A percentile compares a stretch with the other conserved stretches of the same genome.
These are phyloP conservation scores for Empidonax alnorum DNA, from an alignment of 2,113 vertebrate genomes.

Conservation along the genomic window DNA sequence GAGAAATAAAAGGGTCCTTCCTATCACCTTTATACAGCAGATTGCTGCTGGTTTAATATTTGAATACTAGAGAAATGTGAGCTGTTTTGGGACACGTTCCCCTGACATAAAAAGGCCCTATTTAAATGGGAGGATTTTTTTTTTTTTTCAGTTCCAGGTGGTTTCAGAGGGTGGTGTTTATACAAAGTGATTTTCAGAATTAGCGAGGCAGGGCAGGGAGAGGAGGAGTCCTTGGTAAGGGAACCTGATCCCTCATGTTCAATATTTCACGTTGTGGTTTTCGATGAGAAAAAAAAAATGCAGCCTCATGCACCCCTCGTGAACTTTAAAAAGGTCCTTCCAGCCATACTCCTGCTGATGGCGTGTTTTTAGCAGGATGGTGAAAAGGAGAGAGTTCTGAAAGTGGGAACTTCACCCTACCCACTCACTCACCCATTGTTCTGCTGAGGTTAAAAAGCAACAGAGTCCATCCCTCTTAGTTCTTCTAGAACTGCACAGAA, in stretches of 20 bases:
- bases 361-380: background rate
- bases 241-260: background rate
- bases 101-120: background rate
- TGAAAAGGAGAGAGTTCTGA: background rate
- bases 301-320: background rate
- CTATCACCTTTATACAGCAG: fast-evolving
- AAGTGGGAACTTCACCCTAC: background rate
- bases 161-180: background rate
- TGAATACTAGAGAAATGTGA: background rate
- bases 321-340: background rate
- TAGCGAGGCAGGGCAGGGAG: background rate
- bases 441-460: background rate
- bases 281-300: background rate
- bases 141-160: background rate
- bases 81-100: background rate
- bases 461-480: background rate
- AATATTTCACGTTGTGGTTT: background rate
- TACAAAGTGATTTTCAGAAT: background rate
- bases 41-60: background rate
- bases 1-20: background rate
- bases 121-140: background rate
- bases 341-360: background rate
- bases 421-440: background rate
- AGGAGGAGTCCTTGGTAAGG: background rate
- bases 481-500: constrained; percentile 38